Base-by-base conservation (phyloP, 2,113 vertebrate genomes). In the Halichoeres trimaculatus region DNA sequence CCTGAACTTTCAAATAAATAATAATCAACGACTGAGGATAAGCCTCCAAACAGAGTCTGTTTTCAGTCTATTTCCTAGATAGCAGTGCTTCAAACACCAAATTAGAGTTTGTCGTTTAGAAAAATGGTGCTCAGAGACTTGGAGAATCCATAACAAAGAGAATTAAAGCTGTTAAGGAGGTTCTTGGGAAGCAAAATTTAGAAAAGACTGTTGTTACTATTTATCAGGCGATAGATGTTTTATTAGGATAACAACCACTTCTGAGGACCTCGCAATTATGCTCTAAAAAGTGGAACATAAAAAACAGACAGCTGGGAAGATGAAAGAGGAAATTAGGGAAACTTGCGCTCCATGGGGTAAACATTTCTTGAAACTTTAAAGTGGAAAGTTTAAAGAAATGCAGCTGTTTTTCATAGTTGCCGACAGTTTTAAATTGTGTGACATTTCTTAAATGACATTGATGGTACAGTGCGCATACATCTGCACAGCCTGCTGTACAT, bases 381-480 rank as follows among this genome's bases (percentile, higher is more conserved):
- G 36, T 40, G 43, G 19, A 62, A 16, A 67, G 61, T 74, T 16
- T 56, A 5, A 20, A 47, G 53, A 55, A 53, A 22, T 16, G 10
- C 10, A 26, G n/a, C 38, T 22, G 20, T 78, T 73, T 63, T 48
- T 78, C 60, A 56, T 20, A 5, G 35, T 30, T 69, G 22, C 50
- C 10, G 55, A 45, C 65, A 57, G 58, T 43, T 74, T 72, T 41
- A 34, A 14, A 63, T 67, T 19, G n/a, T 34, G 13, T 70, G 70
- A 51, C 70, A 20, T 78, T 78, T 70, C 66, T 67, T 24, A 71
- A 59, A 66, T 52, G 80, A 68, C 80, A 71, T 81, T 65, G 82
- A 87, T 24, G 64, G 41, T 74, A 47, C 67, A 58, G 63, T 65
- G 68, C 70, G 36, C 60, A 55, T 36, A 70, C 79, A 76, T 75